phyloP scores from a whole-genome alignment of 2,797 vertebrate species.

The Echiichthys vipera region DNA sequence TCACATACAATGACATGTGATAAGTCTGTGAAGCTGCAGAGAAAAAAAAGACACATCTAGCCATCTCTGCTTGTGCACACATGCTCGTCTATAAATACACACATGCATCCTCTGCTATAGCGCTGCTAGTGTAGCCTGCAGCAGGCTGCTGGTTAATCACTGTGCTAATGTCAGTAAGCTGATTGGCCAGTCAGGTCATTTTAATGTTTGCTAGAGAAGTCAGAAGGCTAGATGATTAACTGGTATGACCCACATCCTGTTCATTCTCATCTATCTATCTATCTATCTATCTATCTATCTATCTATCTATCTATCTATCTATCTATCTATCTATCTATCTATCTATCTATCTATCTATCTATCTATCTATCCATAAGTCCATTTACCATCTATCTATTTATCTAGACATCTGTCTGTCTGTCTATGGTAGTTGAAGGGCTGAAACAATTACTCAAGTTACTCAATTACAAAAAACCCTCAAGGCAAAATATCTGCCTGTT shows the following conservation, averaged over 20 bases:
- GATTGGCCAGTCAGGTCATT: conserved; percentile 74
- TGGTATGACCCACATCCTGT: conserved; percentile 23
- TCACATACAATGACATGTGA: not conserved
- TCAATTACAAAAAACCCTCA: too few relatives aligned
- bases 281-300: not conserved
- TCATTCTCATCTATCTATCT: conserved; percentile 8
- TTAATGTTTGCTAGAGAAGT: conserved; percentile 36
- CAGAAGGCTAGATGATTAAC: conserved; percentile 59
- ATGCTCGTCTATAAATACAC: conserved; percentile 8
- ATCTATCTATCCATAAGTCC: too few relatives aligned
- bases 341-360: too few relatives aligned
- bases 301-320: conserved; percentile 1
- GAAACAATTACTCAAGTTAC: too few relatives aligned
- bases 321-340: not conserved
- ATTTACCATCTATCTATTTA: too few relatives aligned
- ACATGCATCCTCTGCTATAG: not conserved
- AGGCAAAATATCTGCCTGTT: too few relatives aligned
- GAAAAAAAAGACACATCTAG: not conserved
- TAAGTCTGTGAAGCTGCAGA: not conserved
- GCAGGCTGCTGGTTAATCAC: conserved; percentile 64
- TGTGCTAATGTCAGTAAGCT: conserved; percentile 77
- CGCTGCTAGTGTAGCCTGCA: conserved; percentile 62
- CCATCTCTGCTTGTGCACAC: not conserved
- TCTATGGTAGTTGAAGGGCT: too few relatives aligned
- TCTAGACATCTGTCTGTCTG: too few relatives aligned